Conservation (phyloP, 2,113 vertebrate species). For the Nanorana parkeri region DNA sequence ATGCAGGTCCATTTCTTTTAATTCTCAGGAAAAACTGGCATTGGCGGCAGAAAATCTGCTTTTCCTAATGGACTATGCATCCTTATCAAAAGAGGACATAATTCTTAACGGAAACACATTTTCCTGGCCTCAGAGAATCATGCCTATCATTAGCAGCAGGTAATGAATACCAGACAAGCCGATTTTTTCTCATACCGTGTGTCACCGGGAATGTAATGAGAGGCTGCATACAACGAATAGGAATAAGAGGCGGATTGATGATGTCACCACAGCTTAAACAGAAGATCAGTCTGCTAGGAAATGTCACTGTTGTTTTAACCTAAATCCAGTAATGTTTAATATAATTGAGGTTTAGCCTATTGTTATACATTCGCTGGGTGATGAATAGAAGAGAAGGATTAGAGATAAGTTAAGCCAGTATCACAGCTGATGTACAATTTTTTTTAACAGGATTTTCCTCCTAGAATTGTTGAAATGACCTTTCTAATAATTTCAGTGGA, state of each 20-base stretch:
- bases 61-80: conserved; percentile 55
- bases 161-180: conserved; percentile 24
- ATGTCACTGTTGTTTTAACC: conserved; percentile 69
- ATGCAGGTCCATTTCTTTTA: conserved; percentile 53
- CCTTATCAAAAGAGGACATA: conserved; percentile 53
- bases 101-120: conserved; percentile 59
- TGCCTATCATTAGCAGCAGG: conserved; percentile 36
- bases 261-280: conserved; percentile 36
- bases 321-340: conserved; percentile 70
- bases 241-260: conserved; percentile 31
- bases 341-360: conserved; percentile 68
- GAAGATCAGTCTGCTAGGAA: conserved; percentile 67
- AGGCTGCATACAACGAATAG: conserved; percentile 5
- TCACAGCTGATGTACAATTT: conserved; percentile 68
- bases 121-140: conserved; percentile 59
- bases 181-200: conserved; percentile 26
- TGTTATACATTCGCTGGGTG: conserved; percentile 64
- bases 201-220: conserved; percentile 21
- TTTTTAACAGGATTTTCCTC: conserved; percentile 74
- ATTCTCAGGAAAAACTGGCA: conserved; percentile 57
- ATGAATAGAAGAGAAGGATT: conserved; percentile 69
- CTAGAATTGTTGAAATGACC: conserved; percentile 68
- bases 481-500: conserved; percentile 71
- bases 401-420: conserved; percentile 66
- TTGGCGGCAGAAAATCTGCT: conserved; percentile 22